phyloP scores from a whole-genome alignment of 2,888 invertebrate species.

The Sussaba pulchella region DNA sequence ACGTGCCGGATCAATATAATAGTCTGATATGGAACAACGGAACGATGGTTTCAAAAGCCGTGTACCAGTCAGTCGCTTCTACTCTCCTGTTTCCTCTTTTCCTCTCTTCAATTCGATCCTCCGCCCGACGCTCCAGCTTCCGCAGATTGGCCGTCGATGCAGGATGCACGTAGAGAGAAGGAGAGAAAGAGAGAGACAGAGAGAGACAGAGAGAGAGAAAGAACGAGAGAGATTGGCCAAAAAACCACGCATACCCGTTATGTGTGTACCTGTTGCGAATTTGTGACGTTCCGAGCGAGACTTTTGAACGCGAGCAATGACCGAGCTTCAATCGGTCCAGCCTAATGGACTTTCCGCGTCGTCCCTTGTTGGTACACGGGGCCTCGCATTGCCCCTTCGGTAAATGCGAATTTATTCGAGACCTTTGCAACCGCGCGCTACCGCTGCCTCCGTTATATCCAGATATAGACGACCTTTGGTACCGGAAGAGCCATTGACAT shows the following conservation, averaged over 20 bases:
- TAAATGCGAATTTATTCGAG: constrained; percentile 64
- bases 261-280: constrained; percentile 50
- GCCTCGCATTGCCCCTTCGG: constrained; percentile 28
- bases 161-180: background rate
- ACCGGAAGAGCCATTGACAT: background rate
- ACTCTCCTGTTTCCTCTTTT: constrained; percentile 9
- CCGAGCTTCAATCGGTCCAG: constrained; percentile 52
- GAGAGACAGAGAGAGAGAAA: background rate
- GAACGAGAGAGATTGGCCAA: constrained; percentile 15
- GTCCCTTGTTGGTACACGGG: constrained; percentile 42
- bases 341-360: constrained; percentile 66
- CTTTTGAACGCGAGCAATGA: constrained; percentile 53
- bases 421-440: constrained; percentile 28
- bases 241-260: constrained; percentile 40
- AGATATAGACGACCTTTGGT: background rate
- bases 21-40: background rate
- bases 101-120: background rate
- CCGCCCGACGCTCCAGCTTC: background rate
- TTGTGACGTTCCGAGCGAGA: constrained; percentile 17
- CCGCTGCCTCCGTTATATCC: background rate
- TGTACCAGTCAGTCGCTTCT: constrained; percentile 21
- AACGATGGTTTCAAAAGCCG: constrained; percentile 20
- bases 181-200: background rate
- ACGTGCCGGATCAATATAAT: constrained; percentile 4
- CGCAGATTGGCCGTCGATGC: background rate